A percentile compares a stretch with the other conserved stretches of the same genome.
Evolutionary conservation across 2,113 vertebrate genomes (phyloP).

Genomic region (Hoplias malabaricus): DNA sequence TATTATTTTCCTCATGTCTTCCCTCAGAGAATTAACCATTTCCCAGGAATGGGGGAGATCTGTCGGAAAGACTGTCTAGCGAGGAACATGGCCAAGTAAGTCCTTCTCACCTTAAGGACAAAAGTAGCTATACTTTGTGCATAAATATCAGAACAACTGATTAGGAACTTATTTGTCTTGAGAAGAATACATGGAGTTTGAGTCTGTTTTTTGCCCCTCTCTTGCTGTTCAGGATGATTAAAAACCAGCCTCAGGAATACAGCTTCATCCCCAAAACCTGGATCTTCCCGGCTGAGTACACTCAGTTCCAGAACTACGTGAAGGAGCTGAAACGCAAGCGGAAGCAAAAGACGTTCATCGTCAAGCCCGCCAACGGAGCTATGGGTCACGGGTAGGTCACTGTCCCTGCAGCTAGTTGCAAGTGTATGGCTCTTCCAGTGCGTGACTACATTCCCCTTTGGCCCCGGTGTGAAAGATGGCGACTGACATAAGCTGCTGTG

Average conservation of each 20-base stretch:
- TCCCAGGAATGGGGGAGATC: slow-evolving; percentile 99
- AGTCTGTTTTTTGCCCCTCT: slow-evolving; percentile 34
- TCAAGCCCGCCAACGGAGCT: slow-evolving; percentile 96
- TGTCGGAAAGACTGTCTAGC: slow-evolving; percentile 98
- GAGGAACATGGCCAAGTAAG: slow-evolving; percentile 99
- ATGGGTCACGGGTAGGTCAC: slow-evolving; percentile 96
- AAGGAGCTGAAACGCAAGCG: slow-evolving; percentile 94
- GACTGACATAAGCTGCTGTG: slow-evolving; percentile 56
- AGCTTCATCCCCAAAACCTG: slow-evolving; percentile 94
- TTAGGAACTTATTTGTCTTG: not conserved
- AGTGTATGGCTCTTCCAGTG: not conserved
- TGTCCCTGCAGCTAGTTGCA: not conserved
- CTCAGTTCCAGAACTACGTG: slow-evolving; percentile 96
- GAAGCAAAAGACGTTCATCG: slow-evolving; percentile 96
- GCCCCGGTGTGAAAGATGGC: slow-evolving; percentile 43
- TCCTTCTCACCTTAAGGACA: slow-evolving; percentile 20
- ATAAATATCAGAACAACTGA: not conserved
- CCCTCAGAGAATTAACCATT: slow-evolving; percentile 97
- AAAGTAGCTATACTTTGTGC: not conserved
- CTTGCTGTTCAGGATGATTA: slow-evolving; percentile 87
- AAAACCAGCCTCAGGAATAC: slow-evolving; percentile 92
- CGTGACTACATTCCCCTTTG: slow-evolving; percentile 8
- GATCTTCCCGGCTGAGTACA: slow-evolving; percentile 97
- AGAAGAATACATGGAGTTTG: not conserved
- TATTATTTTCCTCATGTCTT: slow-evolving; percentile 74